Evolutionary conservation across 2,113 vertebrate genomes (phyloP).

Genomic region (Callipepla squamata): DNA sequence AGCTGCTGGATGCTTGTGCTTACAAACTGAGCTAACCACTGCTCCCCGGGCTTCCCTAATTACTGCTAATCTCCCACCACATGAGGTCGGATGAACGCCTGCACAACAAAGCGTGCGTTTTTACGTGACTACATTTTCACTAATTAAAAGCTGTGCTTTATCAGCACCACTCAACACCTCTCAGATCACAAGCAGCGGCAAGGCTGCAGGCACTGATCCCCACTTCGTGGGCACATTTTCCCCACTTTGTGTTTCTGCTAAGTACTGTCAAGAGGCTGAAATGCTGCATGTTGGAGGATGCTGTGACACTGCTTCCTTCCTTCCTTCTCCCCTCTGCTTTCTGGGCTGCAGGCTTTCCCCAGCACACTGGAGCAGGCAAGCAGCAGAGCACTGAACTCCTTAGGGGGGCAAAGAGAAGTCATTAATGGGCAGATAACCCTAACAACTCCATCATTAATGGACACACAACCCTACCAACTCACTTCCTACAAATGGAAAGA

Average conservation of each 20-base stretch:
- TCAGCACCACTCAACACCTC: not conserved
- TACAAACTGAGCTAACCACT: not conserved
- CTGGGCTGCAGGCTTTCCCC: not conserved
- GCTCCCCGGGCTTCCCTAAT: not conserved
- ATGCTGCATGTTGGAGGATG: fast-evolving
- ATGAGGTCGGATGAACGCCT: not conserved
- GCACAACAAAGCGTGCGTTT: not conserved
- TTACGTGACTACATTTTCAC: too few relatives aligned
- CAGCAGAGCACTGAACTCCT: not conserved
- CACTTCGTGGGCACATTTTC: not conserved
- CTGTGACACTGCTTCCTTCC: not conserved
- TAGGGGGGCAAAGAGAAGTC: not conserved
- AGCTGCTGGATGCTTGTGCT: not conserved
- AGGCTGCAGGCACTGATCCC: not conserved
- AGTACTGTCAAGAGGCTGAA: not conserved
- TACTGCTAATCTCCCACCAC: fast-evolving
- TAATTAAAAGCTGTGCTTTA: not conserved
- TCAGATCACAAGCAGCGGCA: not conserved
- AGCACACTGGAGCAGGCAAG: not conserved
- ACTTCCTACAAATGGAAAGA: not conserved
- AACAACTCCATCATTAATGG: too few relatives aligned
- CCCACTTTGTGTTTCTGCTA: not conserved
- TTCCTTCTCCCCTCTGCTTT: not conserved
- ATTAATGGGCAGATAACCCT: not conserved
- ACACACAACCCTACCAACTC: not conserved